Base-by-base conservation (phyloP, 2,113 vertebrate species). In the Emberiza fucata region DNA sequence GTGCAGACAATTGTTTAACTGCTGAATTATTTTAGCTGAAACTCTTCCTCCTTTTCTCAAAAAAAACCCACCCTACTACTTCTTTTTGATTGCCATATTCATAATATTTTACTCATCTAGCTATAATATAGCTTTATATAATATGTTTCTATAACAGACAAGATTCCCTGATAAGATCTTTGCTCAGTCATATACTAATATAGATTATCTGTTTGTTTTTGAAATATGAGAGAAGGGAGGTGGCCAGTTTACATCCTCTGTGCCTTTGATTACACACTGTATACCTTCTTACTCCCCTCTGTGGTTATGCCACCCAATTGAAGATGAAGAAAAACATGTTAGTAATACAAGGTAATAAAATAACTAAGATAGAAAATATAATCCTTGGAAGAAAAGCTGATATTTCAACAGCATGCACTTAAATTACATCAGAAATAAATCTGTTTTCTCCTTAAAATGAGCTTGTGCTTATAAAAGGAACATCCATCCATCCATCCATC, bases 231-330 rank as follows among this genome's bases (percentile, higher is more conserved):
- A 91, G 57, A 56, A 86, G 71, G 77, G 78, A 91, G 57, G 81
- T 82, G 78, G 53, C 91, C 70, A 82, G 54, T 87, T 95, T 81
- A 87, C 25, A 73, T 91, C 75, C 78, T 91, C 75, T 61, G 23
- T 85, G 69, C 23, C 19, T 89, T 72, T 95, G 65, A 89, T 95
- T 92, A 95, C 31, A 90, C 45, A 84, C 37, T 87, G 6, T 42
- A 24, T 17, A 57, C 31, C 29, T 69, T 78, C 69, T 50, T 79
- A 91, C 75, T 85, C 73, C 70, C 50, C 57, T 90, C 73, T 80
- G 77, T 91, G 73, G 33, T 91, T 89, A 82, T 76, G 76, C 42
- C 27, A 82, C 39, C 44, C 50, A 72, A 71, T 0, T 85, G 57
- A 87, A 68, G 47, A 83, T n/a, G 56, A 86, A 21, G 56, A 94